Percentiles rank a stretch among this genome's conserved stretches.
These are phyloP conservation scores for Phoebastria nigripes DNA, from an alignment of 2,797 vertebrate genomes.

Conservation along the genomic window DNA sequence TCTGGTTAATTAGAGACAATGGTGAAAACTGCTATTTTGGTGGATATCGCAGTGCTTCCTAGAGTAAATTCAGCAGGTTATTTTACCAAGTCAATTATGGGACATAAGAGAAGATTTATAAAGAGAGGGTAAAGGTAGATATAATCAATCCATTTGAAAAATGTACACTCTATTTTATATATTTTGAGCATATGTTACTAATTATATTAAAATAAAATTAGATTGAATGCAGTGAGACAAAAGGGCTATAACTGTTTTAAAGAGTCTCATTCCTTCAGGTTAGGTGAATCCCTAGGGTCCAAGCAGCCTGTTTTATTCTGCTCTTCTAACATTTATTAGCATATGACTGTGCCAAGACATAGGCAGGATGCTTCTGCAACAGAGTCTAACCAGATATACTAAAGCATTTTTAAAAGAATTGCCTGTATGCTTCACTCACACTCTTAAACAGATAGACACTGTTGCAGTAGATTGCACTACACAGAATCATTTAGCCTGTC, in stretches of 20 bases:
- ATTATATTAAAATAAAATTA: neutral
- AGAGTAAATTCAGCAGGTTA: neutral
- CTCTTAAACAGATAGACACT: neutral
- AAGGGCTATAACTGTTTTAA: neutral
- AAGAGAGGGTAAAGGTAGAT: neutral
- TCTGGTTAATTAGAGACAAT: neutral
- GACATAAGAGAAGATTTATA: neutral
- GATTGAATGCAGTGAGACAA: neutral
- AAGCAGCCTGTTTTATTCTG: neutral
- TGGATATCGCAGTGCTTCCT: neutral
- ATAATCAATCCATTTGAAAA: neutral
- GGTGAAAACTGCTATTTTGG: neutral
- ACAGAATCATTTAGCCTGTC: neutral
- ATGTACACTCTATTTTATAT: neutral
- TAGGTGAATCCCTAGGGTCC: neutral
- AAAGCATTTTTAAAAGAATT: slow-evolving; percentile 23
- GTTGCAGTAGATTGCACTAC: neutral
- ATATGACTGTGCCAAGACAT: neutral
- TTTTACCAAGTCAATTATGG: neutral
- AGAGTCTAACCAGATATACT: slow-evolving; percentile 11
- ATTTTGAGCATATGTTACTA: neutral
- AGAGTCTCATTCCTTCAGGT: neutral
- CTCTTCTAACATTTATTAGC: slow-evolving; percentile 17
- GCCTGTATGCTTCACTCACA: neutral
- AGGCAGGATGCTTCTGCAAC: neutral